Conservation (phyloP, 2,113 vertebrate genomes). For the Zonotrichia leucophrys region DNA sequence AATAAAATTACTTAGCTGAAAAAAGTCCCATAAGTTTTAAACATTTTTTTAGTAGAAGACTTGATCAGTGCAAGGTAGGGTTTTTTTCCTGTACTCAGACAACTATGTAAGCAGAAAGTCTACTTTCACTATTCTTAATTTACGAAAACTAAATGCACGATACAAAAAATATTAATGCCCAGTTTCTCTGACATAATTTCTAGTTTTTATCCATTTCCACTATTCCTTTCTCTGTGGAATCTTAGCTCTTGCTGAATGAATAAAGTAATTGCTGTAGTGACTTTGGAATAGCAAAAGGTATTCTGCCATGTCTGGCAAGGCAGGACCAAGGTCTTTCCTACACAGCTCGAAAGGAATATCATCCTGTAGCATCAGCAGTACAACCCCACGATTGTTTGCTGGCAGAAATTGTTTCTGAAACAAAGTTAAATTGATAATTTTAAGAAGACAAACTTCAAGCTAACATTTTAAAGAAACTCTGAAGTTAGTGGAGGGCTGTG, state of each 20-base stretch:
- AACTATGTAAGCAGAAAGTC: not conserved
- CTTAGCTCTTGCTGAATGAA: not conserved
- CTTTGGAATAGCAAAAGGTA: not conserved
- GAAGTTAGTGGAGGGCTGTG: not conserved
- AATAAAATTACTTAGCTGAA: not conserved
- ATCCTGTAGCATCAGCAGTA: not conserved
- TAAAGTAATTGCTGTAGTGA: not conserved
- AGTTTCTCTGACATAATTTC: not conserved
- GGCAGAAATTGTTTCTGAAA: not conserved
- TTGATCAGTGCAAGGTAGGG: not conserved
- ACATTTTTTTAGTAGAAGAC: not conserved
- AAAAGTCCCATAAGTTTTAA: not conserved
- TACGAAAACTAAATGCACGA: not conserved
- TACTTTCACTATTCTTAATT: not conserved
- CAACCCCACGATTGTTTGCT: not conserved
- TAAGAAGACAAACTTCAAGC: not conserved
- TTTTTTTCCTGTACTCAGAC: not conserved
- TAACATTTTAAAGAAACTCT: not conserved
- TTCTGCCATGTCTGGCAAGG: not conserved
- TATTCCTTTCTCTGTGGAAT: not conserved
- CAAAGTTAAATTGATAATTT: not conserved
- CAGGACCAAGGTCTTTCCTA: not conserved
- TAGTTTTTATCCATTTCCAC: not conserved
- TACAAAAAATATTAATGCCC: not conserved
- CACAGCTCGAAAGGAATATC: not conserved